Base-by-base conservation (phyloP, 2,113 vertebrate species). In the Aptenodytes patagonicus region DNA sequence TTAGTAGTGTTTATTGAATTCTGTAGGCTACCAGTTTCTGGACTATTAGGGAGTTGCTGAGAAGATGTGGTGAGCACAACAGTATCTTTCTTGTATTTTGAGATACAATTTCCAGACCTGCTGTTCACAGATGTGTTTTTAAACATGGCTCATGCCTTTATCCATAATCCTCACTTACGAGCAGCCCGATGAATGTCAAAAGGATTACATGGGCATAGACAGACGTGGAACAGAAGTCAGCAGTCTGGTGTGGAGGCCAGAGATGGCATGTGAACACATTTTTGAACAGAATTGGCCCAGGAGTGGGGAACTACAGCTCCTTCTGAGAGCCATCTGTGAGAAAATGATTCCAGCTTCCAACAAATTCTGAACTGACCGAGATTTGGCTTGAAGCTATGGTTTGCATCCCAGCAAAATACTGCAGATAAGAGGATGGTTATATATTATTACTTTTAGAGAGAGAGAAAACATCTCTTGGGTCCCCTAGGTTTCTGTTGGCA, bases 311-410 rank as follows among this genome's bases (percentile, higher is more conserved):
- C 42, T 94, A 19, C 49, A 92, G 54, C 66, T 95, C 86, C 90
- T 93, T 71, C 61, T 79, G 81, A 94, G 87, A 70, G 34, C 95
- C 81, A 70, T 94, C 87, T 96, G 83, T 87, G 81, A 81, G 69
- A 70, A 86, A 72, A 55, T 0, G 0, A 40, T 93, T 95, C 68
- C 42, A 71, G n/a, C 69, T 95, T 64, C 36, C 57, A 70, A 3
- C n/a, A 54, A 62, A 93, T 77, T 52, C 51, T 75, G 22, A 61
- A 7, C 58, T 85, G 3, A 0, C 38, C 6, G 21, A 82, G 77
- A 51, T 60, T 57, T 89, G 65, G 66, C 87, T 81, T 36, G 76
- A 54, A 73, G 57, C 29, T 69, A 3, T 1, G 0, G 18, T 71
- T 66, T 70, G 72, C 44, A 22, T 91, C 51, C 7, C 55, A 52